Base-by-base conservation (phyloP, 1,140 invertebrate species). In the Metaphire vulgaris region DNA sequence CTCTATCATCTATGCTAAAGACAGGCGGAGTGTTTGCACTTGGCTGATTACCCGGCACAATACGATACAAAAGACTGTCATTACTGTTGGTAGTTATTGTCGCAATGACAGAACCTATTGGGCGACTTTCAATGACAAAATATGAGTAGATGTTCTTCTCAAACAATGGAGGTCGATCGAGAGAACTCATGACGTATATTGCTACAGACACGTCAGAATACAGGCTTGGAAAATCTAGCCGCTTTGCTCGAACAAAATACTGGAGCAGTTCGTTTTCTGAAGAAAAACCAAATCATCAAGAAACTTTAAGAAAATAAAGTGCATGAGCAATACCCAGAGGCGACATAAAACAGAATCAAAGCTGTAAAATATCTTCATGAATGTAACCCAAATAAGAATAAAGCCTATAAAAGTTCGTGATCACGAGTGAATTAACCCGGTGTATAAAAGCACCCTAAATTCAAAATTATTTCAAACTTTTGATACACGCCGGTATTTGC, bases 41-140 rank as follows among this genome's bases (percentile, higher is more conserved):
- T n/a, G 74, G 74, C 0, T 78, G 81, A 68, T 86, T 87, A 1
- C 88, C 89, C 1, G 91, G 90, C 1, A 92, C 86, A 33, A 93
- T 89, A n/a, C 90, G 87, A 82, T 90, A 93, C 1, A 87, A 88
- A 0, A 91, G 86, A 12, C 81, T 81, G 15, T 78, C 72, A 65
- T 77, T 75, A 68, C 81, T 83, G 21, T 79, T 66, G 12, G 83
- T 83, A 72, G 78, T 83, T 6, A 87, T 69, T 28, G 80, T 85
- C 2, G 84, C 82, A 29, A 87, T 81, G 2, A 85, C 78, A 28
- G 80, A 82, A 41, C 83, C 90, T 56, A 91, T 87, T 1, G 89
- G 82, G 2, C 92, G 91, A 80, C 91, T 91, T 87, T 96, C 94
- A 0, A 90, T 89, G 64, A 94, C 86, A 83, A 94, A 93, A 80